phyloP scores from a whole-genome alignment of 1,140 invertebrate genomes.

The Heterodera carotae region DNA sequence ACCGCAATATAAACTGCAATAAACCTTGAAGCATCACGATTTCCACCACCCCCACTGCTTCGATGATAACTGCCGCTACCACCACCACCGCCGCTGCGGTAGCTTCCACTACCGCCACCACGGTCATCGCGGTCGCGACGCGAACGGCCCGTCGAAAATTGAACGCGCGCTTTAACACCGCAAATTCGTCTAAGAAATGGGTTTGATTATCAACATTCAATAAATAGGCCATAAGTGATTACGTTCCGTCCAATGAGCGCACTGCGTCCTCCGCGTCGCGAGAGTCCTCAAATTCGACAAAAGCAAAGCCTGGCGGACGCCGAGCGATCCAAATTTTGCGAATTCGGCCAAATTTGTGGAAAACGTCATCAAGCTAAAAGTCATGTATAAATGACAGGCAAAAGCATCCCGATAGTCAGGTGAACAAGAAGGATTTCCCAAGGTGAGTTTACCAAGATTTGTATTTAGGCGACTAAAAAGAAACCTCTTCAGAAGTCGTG shows the following conservation, averaged over 20 bases:
- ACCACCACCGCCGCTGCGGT: slow-evolving; percentile 38
- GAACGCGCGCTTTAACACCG: slow-evolving; percentile 63
- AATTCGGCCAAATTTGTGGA: slow-evolving; percentile 88
- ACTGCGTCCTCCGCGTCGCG: slow-evolving; percentile 91
- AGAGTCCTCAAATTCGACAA: slow-evolving; percentile 91
- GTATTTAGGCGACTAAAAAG: too few relatives aligned
- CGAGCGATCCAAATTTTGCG: slow-evolving; percentile 91
- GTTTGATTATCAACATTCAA: neutral
- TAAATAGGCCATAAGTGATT: slow-evolving; percentile 14
- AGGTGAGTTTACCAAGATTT: too few relatives aligned
- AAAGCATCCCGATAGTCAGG: too few relatives aligned
- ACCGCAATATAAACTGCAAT: too few relatives aligned
- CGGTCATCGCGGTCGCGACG: slow-evolving; percentile 47
- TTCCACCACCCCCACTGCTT: slow-evolving; percentile 38
- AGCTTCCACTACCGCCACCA: slow-evolving; percentile 44
- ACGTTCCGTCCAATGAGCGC: slow-evolving; percentile 81
- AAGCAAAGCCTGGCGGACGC: slow-evolving; percentile 90
- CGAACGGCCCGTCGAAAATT: slow-evolving; percentile 56
- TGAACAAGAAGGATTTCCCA: too few relatives aligned
- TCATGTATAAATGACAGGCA: too few relatives aligned
- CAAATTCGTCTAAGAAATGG: slow-evolving; percentile 62
- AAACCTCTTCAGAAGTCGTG: slow-evolving; percentile 59
- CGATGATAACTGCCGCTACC: too few relatives aligned
- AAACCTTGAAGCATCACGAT: slow-evolving; percentile 7
- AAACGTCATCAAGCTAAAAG: slow-evolving; percentile 80